These are phyloP conservation scores for Stichodactyla mertensii DNA, from an alignment of 64 coral and sea anemone genomes.

Conservation along the genomic window DNA sequence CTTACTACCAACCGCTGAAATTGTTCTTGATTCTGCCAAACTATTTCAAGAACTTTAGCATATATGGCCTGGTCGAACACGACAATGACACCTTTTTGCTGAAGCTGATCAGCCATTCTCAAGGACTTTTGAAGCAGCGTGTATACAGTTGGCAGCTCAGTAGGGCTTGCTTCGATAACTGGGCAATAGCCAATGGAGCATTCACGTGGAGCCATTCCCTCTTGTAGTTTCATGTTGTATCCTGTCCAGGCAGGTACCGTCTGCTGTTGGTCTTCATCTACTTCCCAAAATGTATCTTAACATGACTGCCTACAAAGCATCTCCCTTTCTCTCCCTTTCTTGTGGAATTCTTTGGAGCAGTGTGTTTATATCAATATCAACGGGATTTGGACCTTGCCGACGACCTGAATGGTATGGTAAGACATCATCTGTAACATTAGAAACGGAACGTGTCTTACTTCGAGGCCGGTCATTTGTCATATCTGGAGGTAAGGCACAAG, in stretches of 20 bases:
- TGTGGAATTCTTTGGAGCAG: no score
- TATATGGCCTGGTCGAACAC: conserved; percentile 36
- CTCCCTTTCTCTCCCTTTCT: no score
- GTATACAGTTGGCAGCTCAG: conserved; percentile 65
- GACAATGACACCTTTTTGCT: conserved; percentile 32
- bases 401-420: conserved; percentile 21
- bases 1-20: no score
- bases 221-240: conserved; percentile 28
- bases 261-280: background rate
- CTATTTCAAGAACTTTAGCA: no score
- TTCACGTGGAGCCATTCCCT: conserved; percentile 16
- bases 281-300: background rate
- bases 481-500: conserved; percentile 28
- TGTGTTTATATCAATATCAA: background rate
- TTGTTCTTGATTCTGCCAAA: no score
- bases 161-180: conserved; percentile 59
- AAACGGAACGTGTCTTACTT: conserved; percentile 16
- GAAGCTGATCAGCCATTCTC: conserved; percentile 38
- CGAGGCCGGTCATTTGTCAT: background rate
- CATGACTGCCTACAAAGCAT: conserved; percentile 22
- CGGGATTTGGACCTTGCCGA: conserved; percentile 29
- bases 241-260: conserved; percentile 51
- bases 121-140: conserved; percentile 39
- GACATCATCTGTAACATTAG: conserved; percentile 12
- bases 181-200: conserved; percentile 49